These are phyloP conservation scores for Danio kyathit DNA, from an alignment of 2,797 vertebrate species.

Conservation along the genomic window DNA sequence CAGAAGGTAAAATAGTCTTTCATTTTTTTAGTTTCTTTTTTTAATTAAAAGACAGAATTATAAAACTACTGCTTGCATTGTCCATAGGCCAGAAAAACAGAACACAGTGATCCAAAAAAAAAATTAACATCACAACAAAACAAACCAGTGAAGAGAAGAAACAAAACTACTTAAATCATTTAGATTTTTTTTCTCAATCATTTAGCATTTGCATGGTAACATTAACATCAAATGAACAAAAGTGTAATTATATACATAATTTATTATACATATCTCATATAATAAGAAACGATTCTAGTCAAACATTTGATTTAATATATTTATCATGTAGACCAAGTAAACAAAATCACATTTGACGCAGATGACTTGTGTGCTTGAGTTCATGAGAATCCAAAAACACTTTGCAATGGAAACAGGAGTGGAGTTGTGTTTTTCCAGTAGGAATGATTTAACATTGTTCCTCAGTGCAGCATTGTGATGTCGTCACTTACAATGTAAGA, in stretches of 20 bases:
- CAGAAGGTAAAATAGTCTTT: constrained; percentile 47
- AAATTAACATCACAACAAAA: constrained; percentile 80
- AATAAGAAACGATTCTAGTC: constrained; percentile 87
- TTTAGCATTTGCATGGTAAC: constrained; percentile 83
- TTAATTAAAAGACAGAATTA: constrained; percentile 44
- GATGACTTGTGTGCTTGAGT: constrained; percentile 94
- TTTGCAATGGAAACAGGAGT: constrained; percentile 85
- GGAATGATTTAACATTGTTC: constrained; percentile 69
- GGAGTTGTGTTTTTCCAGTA: constrained; percentile 56
- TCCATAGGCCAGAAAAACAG: constrained; percentile 51
- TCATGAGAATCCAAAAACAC: constrained; percentile 88
- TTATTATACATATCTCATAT: constrained; percentile 74
- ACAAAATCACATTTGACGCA: constrained; percentile 88
- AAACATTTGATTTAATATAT: constrained; percentile 67
- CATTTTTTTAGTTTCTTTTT: constrained; percentile 18
- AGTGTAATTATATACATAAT: constrained; percentile 87
- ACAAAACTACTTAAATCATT: constrained; percentile 34
- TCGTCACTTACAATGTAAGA: constrained; percentile 79
- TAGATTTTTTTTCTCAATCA: constrained; percentile 82
- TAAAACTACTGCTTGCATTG: constrained; percentile 61
- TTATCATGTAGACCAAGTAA: constrained; percentile 76
- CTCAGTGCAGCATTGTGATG: constrained; percentile 79
- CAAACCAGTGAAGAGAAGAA: constrained; percentile 81
- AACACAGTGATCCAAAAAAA: constrained; percentile 46
- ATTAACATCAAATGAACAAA: constrained; percentile 89